Base-by-base conservation (phyloP, 92 coral and sea anemone genomes). In the Epizoanthus fatuus region DNA sequence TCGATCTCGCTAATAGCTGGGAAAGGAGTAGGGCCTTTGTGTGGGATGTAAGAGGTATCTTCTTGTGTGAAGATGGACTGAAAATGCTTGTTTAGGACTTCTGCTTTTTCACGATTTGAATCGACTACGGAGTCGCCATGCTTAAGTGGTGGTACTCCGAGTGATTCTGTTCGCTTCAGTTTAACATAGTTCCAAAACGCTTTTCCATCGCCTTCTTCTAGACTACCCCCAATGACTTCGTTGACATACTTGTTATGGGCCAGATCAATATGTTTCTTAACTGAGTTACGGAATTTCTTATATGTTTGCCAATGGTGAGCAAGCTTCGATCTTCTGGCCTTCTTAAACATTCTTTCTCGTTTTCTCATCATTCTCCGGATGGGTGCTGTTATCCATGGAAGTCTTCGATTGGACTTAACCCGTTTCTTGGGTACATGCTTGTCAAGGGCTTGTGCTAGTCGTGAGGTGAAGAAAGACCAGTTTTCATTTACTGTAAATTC, bases 211-310 rank as follows among this genome's bases (percentile, higher is more conserved):
- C 84, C 75, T 14, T 76, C 84, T 51, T 85, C 84, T 19, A 85
- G 53, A 63, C 84, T 64, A 74, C 89, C 89, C 19, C 79, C 84
- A 52, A 76, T 86, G 40, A 51, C 77, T 59, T 76, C 89, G 54
- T 86, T 76, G 16, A 86, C 89, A 45, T 84, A 83, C 42, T 19
- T 16, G 13, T 13, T 16, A 2, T 72, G 77, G 7, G 60, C 77
- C 51, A 72, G 77, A 49, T 72, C 57, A 39, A 49, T 72, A 19
- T 72, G 60, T 51, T 72, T 72, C 38, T 49, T 73, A 22, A 52
- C 63, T 10, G 20, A 73, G 20, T 51, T 73, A 25, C 79, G 42
- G 13, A 51, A 22, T 25, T 51, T 73, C 44, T 73, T 29, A 19
- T 73, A 73, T 29, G 63, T 11, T 53, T 72, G 78, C 60, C 78